phyloP scores from a whole-genome alignment of 2,113 vertebrate species.

The Spheniscus mendiculus region DNA sequence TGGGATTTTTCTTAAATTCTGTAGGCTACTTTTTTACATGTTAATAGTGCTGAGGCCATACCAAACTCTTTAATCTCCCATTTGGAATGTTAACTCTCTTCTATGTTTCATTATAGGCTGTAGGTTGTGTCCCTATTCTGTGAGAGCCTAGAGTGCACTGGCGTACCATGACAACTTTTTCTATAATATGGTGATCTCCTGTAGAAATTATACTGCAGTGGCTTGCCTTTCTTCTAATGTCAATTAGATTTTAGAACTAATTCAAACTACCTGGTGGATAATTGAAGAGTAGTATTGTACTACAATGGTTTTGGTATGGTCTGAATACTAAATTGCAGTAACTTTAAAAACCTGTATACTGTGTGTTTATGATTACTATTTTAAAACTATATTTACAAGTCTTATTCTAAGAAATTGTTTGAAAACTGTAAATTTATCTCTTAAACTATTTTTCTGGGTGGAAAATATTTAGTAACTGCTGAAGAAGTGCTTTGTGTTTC shows the following conservation, averaged over 20 bases:
- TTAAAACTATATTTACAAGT: slow-evolving; percentile 60
- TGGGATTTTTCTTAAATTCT: slow-evolving; percentile 88
- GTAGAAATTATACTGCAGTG: slow-evolving; percentile 65
- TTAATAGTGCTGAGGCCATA: slow-evolving; percentile 88
- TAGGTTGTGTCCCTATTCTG: slow-evolving; percentile 41
- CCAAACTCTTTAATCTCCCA: slow-evolving; percentile 80
- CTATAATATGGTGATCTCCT: slow-evolving; percentile 37
- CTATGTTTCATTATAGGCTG: neutral
- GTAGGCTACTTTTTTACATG: slow-evolving; percentile 78
- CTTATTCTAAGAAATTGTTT: slow-evolving; percentile 19
- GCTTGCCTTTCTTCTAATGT: slow-evolving; percentile 50
- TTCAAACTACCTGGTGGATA: slow-evolving; percentile 18
- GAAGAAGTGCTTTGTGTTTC: slow-evolving; percentile 60
- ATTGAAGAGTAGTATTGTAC: slow-evolving; percentile 69
- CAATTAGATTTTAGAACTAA: slow-evolving; percentile 69
- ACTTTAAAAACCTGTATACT: slow-evolving; percentile 72
- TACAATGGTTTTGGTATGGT: slow-evolving; percentile 84
- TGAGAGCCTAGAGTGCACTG: slow-evolving; percentile 60
- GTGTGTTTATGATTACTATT: slow-evolving; percentile 74
- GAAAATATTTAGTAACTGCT: slow-evolving; percentile 65
- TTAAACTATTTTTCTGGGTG: slow-evolving; percentile 33
- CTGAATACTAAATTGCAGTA: slow-evolving; percentile 79
- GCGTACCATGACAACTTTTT: neutral
- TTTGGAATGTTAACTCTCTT: slow-evolving; percentile 35
- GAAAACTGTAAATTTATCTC: slow-evolving; percentile 5